Evolutionary conservation across 2,797 vertebrate genomes (phyloP).

Genomic region (Distichodus sexfasciatus): DNA sequence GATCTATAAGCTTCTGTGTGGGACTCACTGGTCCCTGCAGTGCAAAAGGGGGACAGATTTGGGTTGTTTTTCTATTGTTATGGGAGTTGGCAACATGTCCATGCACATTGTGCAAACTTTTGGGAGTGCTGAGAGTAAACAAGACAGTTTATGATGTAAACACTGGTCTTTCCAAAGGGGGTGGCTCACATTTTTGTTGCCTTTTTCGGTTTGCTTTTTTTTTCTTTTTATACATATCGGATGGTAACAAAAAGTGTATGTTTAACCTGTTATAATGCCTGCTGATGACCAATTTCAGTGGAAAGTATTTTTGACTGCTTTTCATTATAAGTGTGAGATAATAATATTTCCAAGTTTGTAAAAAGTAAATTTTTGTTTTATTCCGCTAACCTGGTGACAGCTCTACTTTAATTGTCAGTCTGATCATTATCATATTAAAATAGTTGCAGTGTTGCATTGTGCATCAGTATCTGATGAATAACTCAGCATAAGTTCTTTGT

Average conservation of each 20-base stretch:
- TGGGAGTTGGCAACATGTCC: slow-evolving; percentile 32
- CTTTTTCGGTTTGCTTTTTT: background rate
- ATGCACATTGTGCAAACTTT: slow-evolving; percentile 19
- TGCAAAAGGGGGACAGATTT: slow-evolving; percentile 20
- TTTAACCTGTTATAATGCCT: background rate
- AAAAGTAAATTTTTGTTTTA: no score
- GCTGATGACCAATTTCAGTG: background rate
- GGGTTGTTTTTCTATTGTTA: slow-evolving; percentile 23
- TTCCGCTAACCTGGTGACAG: no score
- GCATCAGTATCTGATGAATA: background rate
- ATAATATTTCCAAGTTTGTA: no score
- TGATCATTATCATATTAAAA: background rate
- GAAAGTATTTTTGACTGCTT: background rate
- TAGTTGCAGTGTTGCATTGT: background rate
- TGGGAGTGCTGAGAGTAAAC: slow-evolving; percentile 7
- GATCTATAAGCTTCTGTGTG: slow-evolving; percentile 8
- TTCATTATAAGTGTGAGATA: no score
- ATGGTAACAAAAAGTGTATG: no score
- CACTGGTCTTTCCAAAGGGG: background rate
- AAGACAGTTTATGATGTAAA: slow-evolving; percentile 8
- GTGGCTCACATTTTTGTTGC: background rate
- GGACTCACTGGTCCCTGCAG: slow-evolving; percentile 27
- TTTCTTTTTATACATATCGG: background rate
- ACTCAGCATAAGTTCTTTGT: background rate
- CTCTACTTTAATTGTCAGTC: background rate